Evolutionary conservation across 2,888 invertebrate species (phyloP), one percentile per base, ranked within the genome.

Genomic region (Leptinotarsa rubiginosa): DNA sequence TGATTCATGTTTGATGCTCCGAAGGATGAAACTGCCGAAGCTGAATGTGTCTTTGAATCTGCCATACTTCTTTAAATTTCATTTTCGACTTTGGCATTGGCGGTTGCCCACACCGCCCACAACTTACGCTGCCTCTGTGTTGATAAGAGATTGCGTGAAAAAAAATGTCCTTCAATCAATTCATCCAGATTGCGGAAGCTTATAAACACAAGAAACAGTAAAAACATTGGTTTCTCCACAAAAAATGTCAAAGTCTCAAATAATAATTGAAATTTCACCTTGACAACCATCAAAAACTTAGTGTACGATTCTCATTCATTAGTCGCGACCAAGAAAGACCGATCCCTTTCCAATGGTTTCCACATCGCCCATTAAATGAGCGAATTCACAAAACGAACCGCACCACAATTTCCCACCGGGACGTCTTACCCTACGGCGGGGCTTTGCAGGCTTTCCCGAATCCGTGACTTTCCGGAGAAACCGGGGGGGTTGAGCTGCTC

Each of bases 321-420:
- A 56, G 22, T 56, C 20, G 18, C 56, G 22, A 56, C 62, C 41
- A 5, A 62, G 31, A 25, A 49, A 47, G 47, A 22, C 20, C 54
- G 18, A 73, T 41, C 47, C 69, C 4, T 7, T 5, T 16, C 16
- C 56, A 65, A 25, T 56, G n/a, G 18, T 69, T 62, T 13, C 41
- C 12, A 41, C n/a, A n/a, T 62, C 31, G 16, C 41, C 70, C 71
- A 70, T 73, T 71, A 67, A 73, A 73, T 76, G 67, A 71, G 47
- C 70, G 73, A 59, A 70, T 47, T 52, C 20, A 13, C 65, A 49
- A 71, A 71, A 71, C 65, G 47, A 71, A 54, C 71, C 71, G 65
- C 75, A 75, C 66, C 69, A 68, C 76, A 76, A 73, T 73, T 73
- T 73, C 66, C 56, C 69, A 66, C 65, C 47, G 50, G 74, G 70